phyloP scores from a whole-genome alignment of 2,888 invertebrate genomes.

The Drosophila mayaguana region DNA sequence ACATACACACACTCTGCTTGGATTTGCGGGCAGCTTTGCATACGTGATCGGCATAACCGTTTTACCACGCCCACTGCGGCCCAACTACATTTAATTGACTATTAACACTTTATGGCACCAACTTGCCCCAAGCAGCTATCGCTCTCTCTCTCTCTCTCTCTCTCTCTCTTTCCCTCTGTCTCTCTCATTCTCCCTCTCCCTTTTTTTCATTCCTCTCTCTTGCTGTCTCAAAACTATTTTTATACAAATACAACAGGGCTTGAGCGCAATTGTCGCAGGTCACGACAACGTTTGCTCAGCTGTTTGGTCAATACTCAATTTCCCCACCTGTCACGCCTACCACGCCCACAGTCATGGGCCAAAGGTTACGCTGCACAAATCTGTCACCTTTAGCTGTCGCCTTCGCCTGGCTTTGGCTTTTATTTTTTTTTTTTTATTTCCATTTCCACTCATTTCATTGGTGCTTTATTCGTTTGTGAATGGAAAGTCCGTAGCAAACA shows the following conservation, averaged over 20 bases:
- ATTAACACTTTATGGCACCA: constrained; percentile 49
- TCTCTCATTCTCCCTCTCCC: no score
- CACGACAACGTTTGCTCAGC: constrained; percentile 60
- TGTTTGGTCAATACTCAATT: constrained; percentile 77
- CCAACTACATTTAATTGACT: constrained; percentile 46
- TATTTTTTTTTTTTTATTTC: constrained; percentile 14
- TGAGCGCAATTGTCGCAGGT: constrained; percentile 60
- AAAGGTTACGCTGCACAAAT: constrained; percentile 65
- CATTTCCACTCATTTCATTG: constrained; percentile 32
- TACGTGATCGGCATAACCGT: constrained; percentile 25
- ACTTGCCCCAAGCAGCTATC: background rate
- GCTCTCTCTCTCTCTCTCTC: background rate
- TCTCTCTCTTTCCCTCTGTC: background rate
- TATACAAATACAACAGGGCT: constrained; percentile 20
- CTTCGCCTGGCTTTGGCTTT: constrained; percentile 34
- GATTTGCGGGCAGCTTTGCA: constrained; percentile 58
- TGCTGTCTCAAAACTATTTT: constrained; percentile 23
- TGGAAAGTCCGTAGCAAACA: constrained; percentile 29
- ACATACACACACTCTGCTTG: constrained; percentile 40
- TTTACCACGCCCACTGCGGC: constrained; percentile 11
- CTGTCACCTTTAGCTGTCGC: constrained; percentile 49
- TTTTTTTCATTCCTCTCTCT: no score
- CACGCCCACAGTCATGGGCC: constrained; percentile 9
- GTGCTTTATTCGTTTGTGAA: constrained; percentile 23
- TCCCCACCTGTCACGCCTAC: constrained; percentile 22